Percentiles rank a stretch among this genome's conserved stretches.
Evolutionary conservation across 2,797 vertebrate genomes (phyloP).

Genomic region (Typhlichthys subterraneus): DNA sequence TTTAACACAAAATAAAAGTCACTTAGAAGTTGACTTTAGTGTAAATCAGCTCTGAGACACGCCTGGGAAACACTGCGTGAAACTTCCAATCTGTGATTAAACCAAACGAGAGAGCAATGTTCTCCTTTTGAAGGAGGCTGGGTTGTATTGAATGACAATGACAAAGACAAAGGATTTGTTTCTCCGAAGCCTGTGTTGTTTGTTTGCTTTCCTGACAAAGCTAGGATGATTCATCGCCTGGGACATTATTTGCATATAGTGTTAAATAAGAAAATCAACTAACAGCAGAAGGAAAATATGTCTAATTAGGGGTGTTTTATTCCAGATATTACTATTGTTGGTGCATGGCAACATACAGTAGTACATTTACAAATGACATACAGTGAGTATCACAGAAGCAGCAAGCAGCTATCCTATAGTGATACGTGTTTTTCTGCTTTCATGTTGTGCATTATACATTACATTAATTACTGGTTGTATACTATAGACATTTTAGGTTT

Average conservation of each 20-base stretch:
- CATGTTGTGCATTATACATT: no score
- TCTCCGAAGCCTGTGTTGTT: constrained; percentile 5
- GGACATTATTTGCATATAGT: constrained; percentile 24
- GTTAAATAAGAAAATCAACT: constrained; percentile 34
- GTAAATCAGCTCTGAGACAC: constrained; percentile 17
- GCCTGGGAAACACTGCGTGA: constrained; percentile 7
- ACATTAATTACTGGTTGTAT: no score
- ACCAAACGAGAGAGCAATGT: constrained; percentile 10
- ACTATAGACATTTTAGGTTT: no score
- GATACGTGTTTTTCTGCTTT: no score
- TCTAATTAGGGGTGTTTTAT: constrained; percentile 31
- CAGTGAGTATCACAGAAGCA: not conserved
- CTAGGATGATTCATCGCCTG: constrained; percentile 27
- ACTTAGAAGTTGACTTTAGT: constrained; percentile 5
- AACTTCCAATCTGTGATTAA: constrained; percentile 16
- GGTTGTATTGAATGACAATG: constrained; percentile 27
- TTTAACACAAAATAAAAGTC: constrained; percentile 1
- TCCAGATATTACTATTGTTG: constrained; percentile 8
- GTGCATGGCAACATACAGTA: constrained; percentile 1
- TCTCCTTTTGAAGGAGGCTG: constrained; percentile 19
- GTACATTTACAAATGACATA: constrained; percentile 6
- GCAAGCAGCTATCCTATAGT: no score
- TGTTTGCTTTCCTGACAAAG: constrained; percentile 11
- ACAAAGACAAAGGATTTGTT: not conserved
- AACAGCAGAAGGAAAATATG: constrained; percentile 15